phyloP scores from a whole-genome alignment of 2,888 invertebrate species.

The Mamestra brassicae region DNA sequence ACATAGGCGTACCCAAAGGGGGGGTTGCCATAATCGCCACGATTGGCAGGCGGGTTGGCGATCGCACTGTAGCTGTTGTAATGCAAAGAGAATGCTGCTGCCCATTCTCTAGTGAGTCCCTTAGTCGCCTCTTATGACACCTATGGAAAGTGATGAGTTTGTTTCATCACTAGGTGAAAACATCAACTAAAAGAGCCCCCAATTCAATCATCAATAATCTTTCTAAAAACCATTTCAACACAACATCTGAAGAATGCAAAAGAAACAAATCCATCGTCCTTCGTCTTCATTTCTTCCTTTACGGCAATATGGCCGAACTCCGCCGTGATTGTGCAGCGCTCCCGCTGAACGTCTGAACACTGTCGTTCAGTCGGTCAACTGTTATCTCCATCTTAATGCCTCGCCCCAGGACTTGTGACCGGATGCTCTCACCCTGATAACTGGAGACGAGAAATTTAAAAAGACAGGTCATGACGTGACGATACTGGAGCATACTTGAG shows the following conservation, averaged over 20 bases:
- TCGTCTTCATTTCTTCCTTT: neutral
- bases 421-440: constrained; percentile 67
- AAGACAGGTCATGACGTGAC: neutral
- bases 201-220: neutral
- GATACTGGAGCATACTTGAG: neutral
- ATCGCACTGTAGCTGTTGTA: no score
- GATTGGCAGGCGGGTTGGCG: no score
- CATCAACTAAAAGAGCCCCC: no score
- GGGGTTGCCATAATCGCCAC: no score
- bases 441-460: constrained; percentile 19
- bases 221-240: neutral
- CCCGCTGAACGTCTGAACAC: constrained; percentile 36
- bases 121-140: no score
- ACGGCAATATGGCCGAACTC: constrained; percentile 22
- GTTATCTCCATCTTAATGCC: constrained; percentile 68
- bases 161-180: no score
- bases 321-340: constrained; percentile 30
- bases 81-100: no score
- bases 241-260: neutral
- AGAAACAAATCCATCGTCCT: constrained; percentile 4
- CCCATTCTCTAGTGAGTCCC: no score
- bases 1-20: no score
- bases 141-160: no score
- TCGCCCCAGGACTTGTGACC: constrained; percentile 66
- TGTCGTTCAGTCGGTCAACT: constrained; percentile 64